Evolutionary conservation across 2,888 invertebrate species (phyloP), one percentile per base, ranked within the genome.

Genomic region (Lepidochitona cinerea): DNA sequence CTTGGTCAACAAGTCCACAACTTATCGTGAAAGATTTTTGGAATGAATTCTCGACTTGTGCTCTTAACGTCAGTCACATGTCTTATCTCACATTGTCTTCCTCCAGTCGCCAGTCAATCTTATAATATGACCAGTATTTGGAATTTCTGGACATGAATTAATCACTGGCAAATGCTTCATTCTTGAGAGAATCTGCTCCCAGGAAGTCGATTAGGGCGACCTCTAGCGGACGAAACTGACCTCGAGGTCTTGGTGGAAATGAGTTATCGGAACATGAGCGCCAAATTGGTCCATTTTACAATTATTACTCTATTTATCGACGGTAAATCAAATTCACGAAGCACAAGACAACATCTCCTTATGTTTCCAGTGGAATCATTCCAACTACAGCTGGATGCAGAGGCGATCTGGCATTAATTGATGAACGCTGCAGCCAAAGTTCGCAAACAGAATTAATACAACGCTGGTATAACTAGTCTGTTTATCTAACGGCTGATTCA

Each of bases 271-370:
- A 59, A 23, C 59, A 14, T 29, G 59, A 29, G 23, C 26, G 59
- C 26, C 59, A 59, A 59, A 59, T 59, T 59, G 26, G 29, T 29
- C 59, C 59, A 59, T 59, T 59, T 59, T 59, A 32, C 29, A 59
- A 59, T 59, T 59, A 59, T 59, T 59, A 32, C 32, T 59, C 59
- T 26, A 26, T 59, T 59, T 59, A 59, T 59, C 59, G 59, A 26
- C 59, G 32, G 59, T 59, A 59, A 59, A 59, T 59, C 59, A 59
- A 14, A 23, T 59, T 59, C 23, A 29, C 14, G 29, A 3, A 14
- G 26, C 29, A 59, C 29, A 23, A 59, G 59, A 59, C 59, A 59
- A 23, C 29, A 23, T 59, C 32, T 29, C 59, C 59, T 59, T 59
- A 59, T 59, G 59, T 59, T 59, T 59, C 29, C 18, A 12, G 29